Conservation (phyloP, 1,140 invertebrate genomes). For the Ips nitidus region DNA sequence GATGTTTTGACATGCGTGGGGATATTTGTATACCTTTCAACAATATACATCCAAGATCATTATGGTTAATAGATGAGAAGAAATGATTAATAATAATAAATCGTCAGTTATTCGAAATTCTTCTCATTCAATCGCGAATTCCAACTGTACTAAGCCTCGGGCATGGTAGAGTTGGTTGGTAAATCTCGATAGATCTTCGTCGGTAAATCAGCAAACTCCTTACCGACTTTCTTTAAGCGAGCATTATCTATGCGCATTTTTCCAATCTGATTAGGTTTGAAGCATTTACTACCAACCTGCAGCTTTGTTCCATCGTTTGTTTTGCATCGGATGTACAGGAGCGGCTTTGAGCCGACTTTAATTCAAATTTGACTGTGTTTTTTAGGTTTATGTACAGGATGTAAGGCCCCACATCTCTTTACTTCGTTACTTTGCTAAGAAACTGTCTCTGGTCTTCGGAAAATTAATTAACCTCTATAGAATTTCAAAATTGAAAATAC, state of each 20-base stretch:
- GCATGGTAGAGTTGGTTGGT: conserved; percentile 28
- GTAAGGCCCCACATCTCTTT: no score
- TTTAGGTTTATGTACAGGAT: no score
- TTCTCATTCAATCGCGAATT: not conserved
- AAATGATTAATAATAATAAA: conserved; percentile 6
- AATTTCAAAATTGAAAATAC: no score
- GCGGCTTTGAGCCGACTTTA: not conserved
- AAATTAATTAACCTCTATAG: no score
- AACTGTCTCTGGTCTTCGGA: no score
- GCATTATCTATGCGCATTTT: conserved; percentile 35
- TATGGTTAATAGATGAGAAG: not conserved
- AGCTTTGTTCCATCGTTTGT: conserved; percentile 19
- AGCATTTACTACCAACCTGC: conserved; percentile 34
- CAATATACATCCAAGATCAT: no score
- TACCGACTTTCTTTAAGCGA: conserved; percentile 25
- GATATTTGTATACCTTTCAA: not conserved
- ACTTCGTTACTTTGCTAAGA: no score
- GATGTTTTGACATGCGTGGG: not conserved
- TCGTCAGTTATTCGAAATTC: not conserved
- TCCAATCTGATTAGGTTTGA: conserved; percentile 29
- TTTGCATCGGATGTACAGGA: conserved; percentile 13
- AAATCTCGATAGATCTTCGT: conserved; percentile 19
- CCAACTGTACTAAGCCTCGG: conserved; percentile 12
- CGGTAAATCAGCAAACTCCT: conserved; percentile 32
- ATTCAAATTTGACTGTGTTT: no score